Conservation (phyloP, 2,888 invertebrate genomes). For the Leptinotarsa tumamoca region DNA sequence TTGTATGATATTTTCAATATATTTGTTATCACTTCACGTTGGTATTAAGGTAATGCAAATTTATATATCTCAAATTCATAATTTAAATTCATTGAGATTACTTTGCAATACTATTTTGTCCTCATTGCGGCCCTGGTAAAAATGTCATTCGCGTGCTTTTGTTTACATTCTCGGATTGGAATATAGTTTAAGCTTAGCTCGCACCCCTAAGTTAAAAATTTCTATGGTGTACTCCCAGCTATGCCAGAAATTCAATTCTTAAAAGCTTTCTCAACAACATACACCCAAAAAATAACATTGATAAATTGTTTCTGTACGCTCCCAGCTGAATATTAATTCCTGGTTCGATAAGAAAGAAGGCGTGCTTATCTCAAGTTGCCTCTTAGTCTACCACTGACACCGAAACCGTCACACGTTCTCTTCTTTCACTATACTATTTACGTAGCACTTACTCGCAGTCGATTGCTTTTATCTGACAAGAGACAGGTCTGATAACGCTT, state of each 20-base stretch:
- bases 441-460: slow-evolving; percentile 39
- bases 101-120: too few species aligned
- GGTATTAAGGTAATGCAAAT: too few species aligned
- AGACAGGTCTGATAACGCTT: slow-evolving; percentile 43
- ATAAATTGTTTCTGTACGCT: not conserved
- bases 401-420: slow-evolving; percentile 33
- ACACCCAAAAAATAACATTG: not conserved
- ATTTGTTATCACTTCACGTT: too few species aligned
- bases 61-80: too few species aligned
- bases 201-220: too few species aligned
- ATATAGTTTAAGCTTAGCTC: too few species aligned
- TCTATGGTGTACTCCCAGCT: not conserved
- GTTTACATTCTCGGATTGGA: too few species aligned
- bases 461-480: slow-evolving; percentile 44
- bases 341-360: slow-evolving; percentile 4
- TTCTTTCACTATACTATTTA: slow-evolving; percentile 44
- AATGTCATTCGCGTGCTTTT: too few species aligned
- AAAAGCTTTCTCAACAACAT: not conserved
- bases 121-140: too few species aligned
- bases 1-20: too few species aligned
- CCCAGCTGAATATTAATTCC: slow-evolving; percentile 11
- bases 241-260: not conserved
- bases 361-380: slow-evolving; percentile 28
- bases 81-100: too few species aligned
- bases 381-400: slow-evolving; percentile 32